Evolutionary conservation across 2,113 vertebrate species (phyloP), one percentile per base, ranked within the genome.

Genomic region (Misgurnus anguillicaudatus): DNA sequence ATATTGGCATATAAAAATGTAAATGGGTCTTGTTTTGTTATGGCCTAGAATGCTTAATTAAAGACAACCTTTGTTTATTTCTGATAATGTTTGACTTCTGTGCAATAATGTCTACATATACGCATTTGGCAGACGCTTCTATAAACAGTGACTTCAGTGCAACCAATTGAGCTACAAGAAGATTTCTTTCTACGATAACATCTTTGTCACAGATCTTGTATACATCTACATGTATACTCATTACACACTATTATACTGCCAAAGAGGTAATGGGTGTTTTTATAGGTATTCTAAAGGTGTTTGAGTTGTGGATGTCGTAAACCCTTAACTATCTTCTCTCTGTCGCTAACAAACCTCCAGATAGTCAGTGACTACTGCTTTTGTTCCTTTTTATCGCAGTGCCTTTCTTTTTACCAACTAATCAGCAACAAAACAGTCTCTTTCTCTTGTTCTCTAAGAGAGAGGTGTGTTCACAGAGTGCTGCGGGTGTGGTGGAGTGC

Each of bases 301-400:
- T 48, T 75, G 72, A 45, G 41, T 62, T 48, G 72, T 62, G 41
- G 58, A 42, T 57, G 10, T 72, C 17, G 38, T 9, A 51, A 41
- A 14, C 69, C 13, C 17, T 39, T 31, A 73, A 57, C 31, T 71
- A 39, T 13, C 38, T 19, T 73, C 38, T 7, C n/a, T 73, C 53
- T 42, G 38, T 73, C 58, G 8, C 21, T 75, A 75, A 48, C 72
- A 75, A 62, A 58, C 58, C 58, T 75, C 72, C 57, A 61, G 58
- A 62, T 75, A 75, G 21, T 48, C 58, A 36, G 72, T 75, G 58
- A 75, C 72, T 75, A 48, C 73, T 61, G 53, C 68, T 77, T 82
- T 82, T 77, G 63, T 76, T 71, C 39, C 10, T 13, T 67, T 58
- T 73, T 38, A 57, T 73, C 68, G 38, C 65, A 11, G 19, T 31